Percentiles rank a stretch among this genome's conserved stretches.
phyloP scores from a whole-genome alignment of 2,113 vertebrate species.

The Tachuris rubrigastra region DNA sequence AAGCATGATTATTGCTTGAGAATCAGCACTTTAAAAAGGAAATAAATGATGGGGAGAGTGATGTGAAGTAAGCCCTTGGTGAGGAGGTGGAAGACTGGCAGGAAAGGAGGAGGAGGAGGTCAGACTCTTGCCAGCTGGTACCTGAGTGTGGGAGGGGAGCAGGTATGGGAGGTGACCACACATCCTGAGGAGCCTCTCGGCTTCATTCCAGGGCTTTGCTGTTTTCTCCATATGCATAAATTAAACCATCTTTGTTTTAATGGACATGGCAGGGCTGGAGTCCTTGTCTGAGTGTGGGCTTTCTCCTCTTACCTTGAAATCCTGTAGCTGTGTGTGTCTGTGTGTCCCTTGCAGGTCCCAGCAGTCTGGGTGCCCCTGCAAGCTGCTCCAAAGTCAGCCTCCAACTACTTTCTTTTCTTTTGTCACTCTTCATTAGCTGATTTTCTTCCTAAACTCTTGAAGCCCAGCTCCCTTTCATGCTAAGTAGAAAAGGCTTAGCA shows the following conservation, averaged over 20 bases:
- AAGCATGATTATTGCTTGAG: background rate
- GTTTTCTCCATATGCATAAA: accelerated
- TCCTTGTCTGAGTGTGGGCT: background rate
- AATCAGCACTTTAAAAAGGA: background rate
- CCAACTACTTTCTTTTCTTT: background rate
- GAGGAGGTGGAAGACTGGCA: background rate
- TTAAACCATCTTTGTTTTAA: background rate
- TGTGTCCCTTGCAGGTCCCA: background rate
- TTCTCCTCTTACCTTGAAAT: background rate
- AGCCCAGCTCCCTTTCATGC: background rate
- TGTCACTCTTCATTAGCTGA: background rate
- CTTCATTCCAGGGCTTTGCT: accelerated
- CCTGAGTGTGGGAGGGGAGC: background rate
- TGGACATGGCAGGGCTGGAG: background rate
- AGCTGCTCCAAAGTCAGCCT: background rate
- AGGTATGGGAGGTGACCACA: background rate
- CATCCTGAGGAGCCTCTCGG: accelerated
- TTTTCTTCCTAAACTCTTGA: background rate
- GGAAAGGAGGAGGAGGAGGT: background rate
- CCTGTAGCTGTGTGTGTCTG: background rate
- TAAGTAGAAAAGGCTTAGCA: background rate
- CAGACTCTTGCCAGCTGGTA: background rate
- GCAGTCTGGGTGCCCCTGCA: background rate
- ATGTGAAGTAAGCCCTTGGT: background rate
- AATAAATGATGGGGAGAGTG: background rate